These are phyloP conservation scores for Porites evermanni DNA, from an alignment of 92 coral and sea anemone genomes.

Conservation along the genomic window DNA sequence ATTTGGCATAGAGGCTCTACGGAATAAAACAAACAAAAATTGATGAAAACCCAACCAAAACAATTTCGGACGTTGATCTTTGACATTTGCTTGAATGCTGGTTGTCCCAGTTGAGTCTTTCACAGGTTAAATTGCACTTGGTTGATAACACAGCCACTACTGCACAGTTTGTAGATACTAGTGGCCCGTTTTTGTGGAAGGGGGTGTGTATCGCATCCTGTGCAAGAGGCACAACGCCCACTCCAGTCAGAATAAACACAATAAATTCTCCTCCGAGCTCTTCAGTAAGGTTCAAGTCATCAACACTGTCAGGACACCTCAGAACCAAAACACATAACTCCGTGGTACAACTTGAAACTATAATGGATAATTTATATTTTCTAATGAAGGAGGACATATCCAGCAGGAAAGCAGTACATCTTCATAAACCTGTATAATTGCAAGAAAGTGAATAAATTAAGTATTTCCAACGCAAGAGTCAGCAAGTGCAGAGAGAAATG, in stretches of 20 bases:
- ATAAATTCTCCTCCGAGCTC: constrained; percentile 3
- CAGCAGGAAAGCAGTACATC: constrained; percentile 27
- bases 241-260: constrained; percentile 32
- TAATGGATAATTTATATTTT: constrained; percentile 32
- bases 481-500: constrained; percentile 20
- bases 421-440: constrained; percentile 24
- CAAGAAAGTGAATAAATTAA: constrained; percentile 15
- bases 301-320: background rate
- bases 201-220: constrained; percentile 35
- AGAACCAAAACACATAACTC: background rate
- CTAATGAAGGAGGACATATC: constrained; percentile 35
- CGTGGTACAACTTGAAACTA: background rate
- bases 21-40: too few species aligned
- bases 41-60: too few species aligned
- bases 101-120: too few species aligned
- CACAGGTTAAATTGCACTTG: constrained; percentile 13
- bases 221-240: constrained; percentile 38
- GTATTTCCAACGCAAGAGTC: constrained; percentile 26
- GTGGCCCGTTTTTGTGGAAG: constrained; percentile 47
- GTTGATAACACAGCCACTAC: constrained; percentile 11
- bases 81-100: too few species aligned
- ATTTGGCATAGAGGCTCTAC: too few species aligned
- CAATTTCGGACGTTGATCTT: too few species aligned
- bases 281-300: constrained; percentile 4
- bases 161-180: constrained; percentile 20